Percentiles rank a stretch among this genome's conserved stretches.
phyloP scores from a whole-genome alignment of 2,797 vertebrate genomes.

The Sebastes oblongus region DNA sequence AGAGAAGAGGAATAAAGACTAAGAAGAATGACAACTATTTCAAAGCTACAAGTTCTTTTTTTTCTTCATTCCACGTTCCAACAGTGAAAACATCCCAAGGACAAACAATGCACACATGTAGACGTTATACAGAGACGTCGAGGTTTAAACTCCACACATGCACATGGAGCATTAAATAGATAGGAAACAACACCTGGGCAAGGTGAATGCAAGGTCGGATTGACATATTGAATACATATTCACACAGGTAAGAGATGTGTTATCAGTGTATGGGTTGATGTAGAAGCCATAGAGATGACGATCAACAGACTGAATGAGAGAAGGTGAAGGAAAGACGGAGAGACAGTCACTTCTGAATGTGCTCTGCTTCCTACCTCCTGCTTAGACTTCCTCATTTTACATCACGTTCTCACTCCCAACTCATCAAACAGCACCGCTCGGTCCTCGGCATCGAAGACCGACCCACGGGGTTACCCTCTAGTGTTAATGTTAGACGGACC shows the following conservation, averaged over 20 bases:
- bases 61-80: background rate
- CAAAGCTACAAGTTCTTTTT: background rate
- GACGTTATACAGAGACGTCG: background rate
- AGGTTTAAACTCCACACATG: background rate
- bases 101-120: background rate
- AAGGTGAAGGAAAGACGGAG: background rate
- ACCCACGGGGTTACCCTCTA: no score
- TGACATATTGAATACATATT: background rate
- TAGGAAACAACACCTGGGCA: background rate
- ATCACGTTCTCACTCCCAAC: no score
- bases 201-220: background rate
- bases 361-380: no score
- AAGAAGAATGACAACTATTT: background rate
- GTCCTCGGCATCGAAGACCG: no score
- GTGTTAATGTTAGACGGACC: no score
- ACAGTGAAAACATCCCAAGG: background rate
- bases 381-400: no score
- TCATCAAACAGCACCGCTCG: no score
- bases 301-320: background rate
- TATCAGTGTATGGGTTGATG: background rate
- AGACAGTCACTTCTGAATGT: background rate
- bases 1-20: background rate
- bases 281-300: background rate
- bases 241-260: background rate
- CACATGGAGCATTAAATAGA: background rate